Conservation (phyloP, 2,113 vertebrate genomes). For the Tautogolabrus adspersus region DNA sequence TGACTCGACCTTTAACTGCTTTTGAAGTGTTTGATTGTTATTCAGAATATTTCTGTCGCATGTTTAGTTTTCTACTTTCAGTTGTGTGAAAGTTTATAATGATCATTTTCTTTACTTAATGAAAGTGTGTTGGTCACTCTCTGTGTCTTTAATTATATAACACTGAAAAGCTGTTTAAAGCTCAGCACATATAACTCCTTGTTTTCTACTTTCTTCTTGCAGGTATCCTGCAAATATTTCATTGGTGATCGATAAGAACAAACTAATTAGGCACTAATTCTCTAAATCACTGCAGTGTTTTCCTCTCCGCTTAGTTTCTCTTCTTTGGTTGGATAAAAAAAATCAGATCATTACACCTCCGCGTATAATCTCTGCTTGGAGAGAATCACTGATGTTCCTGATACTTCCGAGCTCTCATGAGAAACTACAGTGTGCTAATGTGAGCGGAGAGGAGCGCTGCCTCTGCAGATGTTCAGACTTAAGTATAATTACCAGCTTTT, state of each 20-base stretch:
- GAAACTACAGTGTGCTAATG: background rate
- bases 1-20: no score
- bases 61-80: no score
- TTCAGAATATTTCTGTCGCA: no score
- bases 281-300: background rate
- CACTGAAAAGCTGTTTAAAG: no score
- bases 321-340: constrained; percentile 3
- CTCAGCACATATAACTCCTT: background rate
- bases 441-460: constrained; percentile 22
- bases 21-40: no score
- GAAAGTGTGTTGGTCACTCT: no score
- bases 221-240: background rate
- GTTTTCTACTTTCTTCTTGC: background rate
- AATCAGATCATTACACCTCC: background rate
- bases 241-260: background rate
- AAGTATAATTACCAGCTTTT: constrained; percentile 19
- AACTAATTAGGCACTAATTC: background rate
- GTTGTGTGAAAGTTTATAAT: no score
- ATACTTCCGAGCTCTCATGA: constrained; percentile 19
- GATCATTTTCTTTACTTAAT: no score
- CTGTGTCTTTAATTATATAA: no score
- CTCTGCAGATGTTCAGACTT: constrained; percentile 58
- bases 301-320: background rate
- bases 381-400: background rate
- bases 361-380: background rate